Evolutionary conservation across 2,797 vertebrate species (phyloP).

Genomic region (Acrossocheilus fasciatus): DNA sequence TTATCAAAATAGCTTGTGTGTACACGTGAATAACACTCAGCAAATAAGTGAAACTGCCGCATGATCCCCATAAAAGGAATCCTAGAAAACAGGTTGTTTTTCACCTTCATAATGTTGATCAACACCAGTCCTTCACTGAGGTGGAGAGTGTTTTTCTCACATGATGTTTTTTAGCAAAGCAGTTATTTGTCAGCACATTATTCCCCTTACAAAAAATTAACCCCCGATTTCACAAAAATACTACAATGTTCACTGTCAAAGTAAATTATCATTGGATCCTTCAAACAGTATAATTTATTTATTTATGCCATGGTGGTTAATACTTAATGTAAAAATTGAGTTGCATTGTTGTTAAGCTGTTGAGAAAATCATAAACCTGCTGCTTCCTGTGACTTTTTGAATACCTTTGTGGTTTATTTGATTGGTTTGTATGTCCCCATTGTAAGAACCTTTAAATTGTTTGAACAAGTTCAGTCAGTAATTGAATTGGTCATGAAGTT

Average conservation of each 20-base stretch:
- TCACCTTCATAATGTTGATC: background rate
- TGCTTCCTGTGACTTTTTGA: background rate
- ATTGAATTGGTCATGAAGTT: background rate
- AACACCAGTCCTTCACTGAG: background rate
- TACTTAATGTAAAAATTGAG: background rate
- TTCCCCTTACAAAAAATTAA: background rate
- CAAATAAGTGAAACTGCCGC: background rate
- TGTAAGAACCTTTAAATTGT: background rate
- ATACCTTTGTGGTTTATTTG: background rate
- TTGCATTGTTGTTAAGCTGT: background rate
- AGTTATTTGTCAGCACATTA: background rate
- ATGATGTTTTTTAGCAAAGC: background rate
- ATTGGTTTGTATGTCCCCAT: background rate
- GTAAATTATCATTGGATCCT: background rate
- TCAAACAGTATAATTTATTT: background rate
- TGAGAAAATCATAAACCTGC: background rate
- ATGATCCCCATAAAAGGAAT: slow-evolving; percentile 27
- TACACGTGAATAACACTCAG: slow-evolving; percentile 1
- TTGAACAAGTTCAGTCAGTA: background rate
- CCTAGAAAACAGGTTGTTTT: slow-evolving; percentile 29
- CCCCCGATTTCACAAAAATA: background rate
- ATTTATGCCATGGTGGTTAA: background rate
- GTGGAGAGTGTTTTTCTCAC: background rate
- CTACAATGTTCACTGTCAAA: background rate
- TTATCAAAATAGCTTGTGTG: slow-evolving; percentile 22